These are phyloP conservation scores for Cecropterus lyciades DNA, from an alignment of 1,140 invertebrate species.

Conservation along the genomic window DNA sequence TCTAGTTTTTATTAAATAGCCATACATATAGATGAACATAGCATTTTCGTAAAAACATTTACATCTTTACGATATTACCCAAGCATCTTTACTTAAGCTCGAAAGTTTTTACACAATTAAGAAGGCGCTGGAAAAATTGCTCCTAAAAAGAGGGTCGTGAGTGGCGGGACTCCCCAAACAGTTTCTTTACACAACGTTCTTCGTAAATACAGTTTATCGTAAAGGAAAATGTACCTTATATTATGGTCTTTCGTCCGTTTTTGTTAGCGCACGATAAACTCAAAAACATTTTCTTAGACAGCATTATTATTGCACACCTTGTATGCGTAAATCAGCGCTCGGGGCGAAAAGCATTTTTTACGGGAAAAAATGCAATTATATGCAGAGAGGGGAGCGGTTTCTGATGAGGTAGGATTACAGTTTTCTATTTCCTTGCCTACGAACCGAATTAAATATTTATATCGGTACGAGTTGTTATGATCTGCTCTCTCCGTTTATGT, in stretches of 20 bases:
- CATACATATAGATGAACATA: too few relatives aligned
- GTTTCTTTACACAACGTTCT: constrained; percentile 77
- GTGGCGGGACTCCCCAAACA: constrained; percentile 61
- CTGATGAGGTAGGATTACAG: constrained; percentile 54
- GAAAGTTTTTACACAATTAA: constrained; percentile 82
- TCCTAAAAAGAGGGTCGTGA: constrained; percentile 75
- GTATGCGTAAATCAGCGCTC: constrained; percentile 80
- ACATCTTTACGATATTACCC: too few relatives aligned
- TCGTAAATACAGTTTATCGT: constrained; percentile 63
- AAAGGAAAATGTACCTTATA: constrained; percentile 49
- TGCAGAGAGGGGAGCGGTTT: constrained; percentile 57
- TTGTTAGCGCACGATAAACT: constrained; percentile 37
- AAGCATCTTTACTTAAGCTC: too few relatives aligned
- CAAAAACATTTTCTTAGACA: constrained; percentile 72
- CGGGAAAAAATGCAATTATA: constrained; percentile 78
- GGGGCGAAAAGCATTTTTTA: constrained; percentile 68
- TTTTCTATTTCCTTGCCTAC: constrained; percentile 40
- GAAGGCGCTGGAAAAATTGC: constrained; percentile 74
- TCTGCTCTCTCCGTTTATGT: too few relatives aligned
- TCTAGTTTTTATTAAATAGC: too few relatives aligned
- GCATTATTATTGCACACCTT: constrained; percentile 79
- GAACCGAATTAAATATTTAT: constrained; percentile 18
- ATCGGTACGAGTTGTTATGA: neutral
- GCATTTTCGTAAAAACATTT: too few relatives aligned
- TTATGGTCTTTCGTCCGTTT: constrained; percentile 42